Base-by-base conservation (phyloP, 53 echinoderm and acorn worm species). In the Henricia sp. region DNA sequence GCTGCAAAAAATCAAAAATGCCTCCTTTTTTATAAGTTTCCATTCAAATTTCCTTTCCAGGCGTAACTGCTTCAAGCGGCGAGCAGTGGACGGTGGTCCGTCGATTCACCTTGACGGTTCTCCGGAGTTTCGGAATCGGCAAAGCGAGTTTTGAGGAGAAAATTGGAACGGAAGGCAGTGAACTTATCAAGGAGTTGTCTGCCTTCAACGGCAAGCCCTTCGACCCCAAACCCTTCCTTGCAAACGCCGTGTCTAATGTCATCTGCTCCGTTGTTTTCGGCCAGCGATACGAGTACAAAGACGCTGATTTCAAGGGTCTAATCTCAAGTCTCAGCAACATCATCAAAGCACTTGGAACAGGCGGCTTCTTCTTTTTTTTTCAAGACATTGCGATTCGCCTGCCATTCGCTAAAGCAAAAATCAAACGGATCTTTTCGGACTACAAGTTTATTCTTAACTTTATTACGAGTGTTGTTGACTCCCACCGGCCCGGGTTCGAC, bases 241-340 rank as follows among this genome's bases (percentile, higher is more conserved):
- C 25, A 1, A 50, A 63, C 23, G 88, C 88, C 5, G 54, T 72
- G 11, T 51, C 82, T 40, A 88, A 88, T 37, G 51, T 88, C 24
- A 88, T 88, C 9, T 88, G 88, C 53, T 54, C 88, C 21, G 63
- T 88, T 3, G 64, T 88, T 38, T 82, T 82, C n/a, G 88, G 88
- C n/a, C 71, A 67, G 40, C 71, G 82, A 42, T 88, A 77, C 54
- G 62, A 64, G 38, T 88, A 88, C 69, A 62, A 6, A 26, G 88
- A 88, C 42, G 71, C 4, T 3, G 65, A 88, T 3, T 88, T 88
- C 36, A 26, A 5, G 4, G 16, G 28, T 3, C 62, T 60, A 29
- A 28, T 60, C 62, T 1, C 9, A 5, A 3, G 5, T 3, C 32
- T 60, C 4, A 77, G 27, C 6, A 23, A 16, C 6, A 27, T 10